phyloP scores from a whole-genome alignment of 2,113 vertebrate species.

The Proterorhinus semilunaris region DNA sequence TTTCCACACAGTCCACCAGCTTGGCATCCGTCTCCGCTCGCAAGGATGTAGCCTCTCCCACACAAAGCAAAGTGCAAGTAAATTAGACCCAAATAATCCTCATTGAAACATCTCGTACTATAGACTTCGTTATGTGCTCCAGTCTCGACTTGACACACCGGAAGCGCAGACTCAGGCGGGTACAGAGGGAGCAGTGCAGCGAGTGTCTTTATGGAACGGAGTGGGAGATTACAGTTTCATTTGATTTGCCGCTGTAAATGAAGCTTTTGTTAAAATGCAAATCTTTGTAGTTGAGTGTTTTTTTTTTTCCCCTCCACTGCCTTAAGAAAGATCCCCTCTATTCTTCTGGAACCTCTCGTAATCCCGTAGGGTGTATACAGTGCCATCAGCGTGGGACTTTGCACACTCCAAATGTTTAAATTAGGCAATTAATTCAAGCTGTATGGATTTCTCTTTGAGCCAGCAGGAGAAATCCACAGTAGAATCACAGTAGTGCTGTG shows the following conservation, averaged over 20 bases:
- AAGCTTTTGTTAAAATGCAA: constrained; percentile 57
- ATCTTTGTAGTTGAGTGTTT: constrained; percentile 42
- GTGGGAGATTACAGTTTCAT: constrained; percentile 49
- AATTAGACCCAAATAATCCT: constrained; percentile 37
- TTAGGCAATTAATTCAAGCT: constrained; percentile 22
- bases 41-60: neutral
- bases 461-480: too few species aligned
- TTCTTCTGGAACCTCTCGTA: constrained; percentile 26
- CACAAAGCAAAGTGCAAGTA: constrained; percentile 26
- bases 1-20: constrained; percentile 14
- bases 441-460: constrained; percentile 20
- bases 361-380: constrained; percentile 13
- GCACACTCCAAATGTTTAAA: constrained; percentile 24
- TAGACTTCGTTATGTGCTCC: constrained; percentile 46
- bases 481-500: too few species aligned
- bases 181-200: neutral
- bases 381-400: constrained; percentile 18
- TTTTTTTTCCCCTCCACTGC: constrained; percentile 8
- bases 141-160: constrained; percentile 20
- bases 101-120: constrained; percentile 43
- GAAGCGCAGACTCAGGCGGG: constrained; percentile 5
- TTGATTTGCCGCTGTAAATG: constrained; percentile 56
- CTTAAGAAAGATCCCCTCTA: constrained; percentile 30
- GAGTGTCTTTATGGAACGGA: constrained; percentile 24
- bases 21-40: constrained; percentile 2